Evolutionary conservation across 2,797 vertebrate genomes (phyloP), one percentile per base, ranked within the genome.

Genomic region (Notolepis coatsorum): DNA sequence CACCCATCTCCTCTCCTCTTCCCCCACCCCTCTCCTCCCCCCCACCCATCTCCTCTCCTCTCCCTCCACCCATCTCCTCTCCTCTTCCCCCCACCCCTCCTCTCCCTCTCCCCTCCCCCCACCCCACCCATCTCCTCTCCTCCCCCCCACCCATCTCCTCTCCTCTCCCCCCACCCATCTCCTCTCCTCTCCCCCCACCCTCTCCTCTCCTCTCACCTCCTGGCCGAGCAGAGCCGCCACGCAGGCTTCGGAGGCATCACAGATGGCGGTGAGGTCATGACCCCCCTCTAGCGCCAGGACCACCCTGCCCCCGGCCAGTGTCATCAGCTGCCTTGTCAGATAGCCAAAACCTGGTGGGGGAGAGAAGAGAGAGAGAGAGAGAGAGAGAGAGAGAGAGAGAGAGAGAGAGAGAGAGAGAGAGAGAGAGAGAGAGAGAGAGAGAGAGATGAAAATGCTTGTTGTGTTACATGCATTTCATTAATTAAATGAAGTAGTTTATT

Each of bases 231-330:
- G 84, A 50, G 95, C 94, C 21, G 96, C 95, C 51, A 98, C 96
- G 12, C 96, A 98, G 0, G 96, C 93, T 89, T 99, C 97, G 0
- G 97, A 98, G 53, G 97, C 96, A 4, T 99, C 97, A 0, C 97
- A 99, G 75, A 99, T 99, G 79, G 97, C 97, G 0, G 95, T 98
- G 75, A 99, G 94, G 91, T 99, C 97, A 0, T 99, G 97, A 80
- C 97, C 97, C 37, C 97, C 97, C 85, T 99, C 97, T 0, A 99
- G 90, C 31, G 96, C 97, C 68, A 99, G 91, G 21, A 98, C 91
- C 0, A 99, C 66, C 0, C 96, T 92, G 41, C 96, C 96, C 31
- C 94, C 95, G 0, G 96, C 96, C 77, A 98, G 84, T 31, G 90
- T 94, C 96, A 98, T 97, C 84, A 99, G 92, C 89, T 98, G 96